A percentile compares a stretch with the other conserved stretches of the same genome.
Evolutionary conservation across 2,888 invertebrate species (phyloP).

Genomic region (Cremastinae sp.): DNA sequence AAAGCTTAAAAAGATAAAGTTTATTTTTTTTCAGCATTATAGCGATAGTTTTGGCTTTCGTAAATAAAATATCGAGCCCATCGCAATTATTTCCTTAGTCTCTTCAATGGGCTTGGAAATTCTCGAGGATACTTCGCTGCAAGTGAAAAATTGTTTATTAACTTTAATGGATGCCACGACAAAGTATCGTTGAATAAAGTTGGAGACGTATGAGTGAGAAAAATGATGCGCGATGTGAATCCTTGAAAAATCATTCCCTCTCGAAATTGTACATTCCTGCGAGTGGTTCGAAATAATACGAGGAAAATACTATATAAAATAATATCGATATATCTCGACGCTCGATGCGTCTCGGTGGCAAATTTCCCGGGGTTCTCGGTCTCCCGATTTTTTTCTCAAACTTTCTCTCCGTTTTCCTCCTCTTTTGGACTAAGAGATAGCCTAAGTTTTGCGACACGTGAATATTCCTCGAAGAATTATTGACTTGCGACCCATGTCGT

Average conservation of each 20-base stretch:
- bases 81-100: constrained; percentile 27
- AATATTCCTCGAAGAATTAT: constrained; percentile 61
- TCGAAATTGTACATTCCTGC: constrained; percentile 37
- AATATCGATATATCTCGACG: constrained; percentile 29
- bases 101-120: constrained; percentile 17
- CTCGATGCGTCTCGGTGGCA: constrained; percentile 54
- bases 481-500: constrained; percentile 38
- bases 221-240: constrained; percentile 43
- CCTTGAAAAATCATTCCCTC: constrained; percentile 30
- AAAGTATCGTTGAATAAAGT: constrained; percentile 48
- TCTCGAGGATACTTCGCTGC: constrained; percentile 39
- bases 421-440: constrained; percentile 64
- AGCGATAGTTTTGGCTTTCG: constrained; percentile 24
- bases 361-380: constrained; percentile 32
- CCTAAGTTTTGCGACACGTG: constrained; percentile 63
- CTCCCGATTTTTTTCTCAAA: constrained; percentile 41
- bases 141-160: not conserved
- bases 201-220: constrained; percentile 47
- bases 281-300: constrained; percentile 28
- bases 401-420: constrained; percentile 48
- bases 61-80: constrained; percentile 31
- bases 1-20: constrained; percentile 1
- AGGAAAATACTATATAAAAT: constrained; percentile 7
- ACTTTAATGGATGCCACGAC: not conserved
- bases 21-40: constrained; percentile 28